Conservation (phyloP, 2,797 vertebrate species). For the Emydoidea blandingii region DNA sequence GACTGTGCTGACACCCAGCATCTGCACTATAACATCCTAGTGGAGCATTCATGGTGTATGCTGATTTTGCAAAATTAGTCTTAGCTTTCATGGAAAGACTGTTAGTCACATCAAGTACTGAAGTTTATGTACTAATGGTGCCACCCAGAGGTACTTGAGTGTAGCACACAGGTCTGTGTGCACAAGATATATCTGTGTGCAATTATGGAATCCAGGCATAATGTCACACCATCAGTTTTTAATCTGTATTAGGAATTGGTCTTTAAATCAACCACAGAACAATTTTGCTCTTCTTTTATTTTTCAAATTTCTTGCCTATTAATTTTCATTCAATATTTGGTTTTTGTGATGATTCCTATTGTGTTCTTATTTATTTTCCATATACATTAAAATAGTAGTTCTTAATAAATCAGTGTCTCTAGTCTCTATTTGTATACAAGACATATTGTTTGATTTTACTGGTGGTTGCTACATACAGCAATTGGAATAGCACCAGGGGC, state of each 20-base stretch:
- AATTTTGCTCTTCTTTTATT: not conserved
- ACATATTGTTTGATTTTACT: not conserved
- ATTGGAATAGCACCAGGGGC: not conserved
- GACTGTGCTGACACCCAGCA: not conserved
- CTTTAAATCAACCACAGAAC: not conserved
- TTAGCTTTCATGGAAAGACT: not conserved
- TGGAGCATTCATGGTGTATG: not conserved
- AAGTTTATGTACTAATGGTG: not conserved
- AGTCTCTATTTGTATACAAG: not conserved
- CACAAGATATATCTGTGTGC: not conserved
- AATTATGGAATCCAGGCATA: rapidly evolving
- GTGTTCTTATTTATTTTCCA: not conserved
- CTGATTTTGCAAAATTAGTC: not conserved
- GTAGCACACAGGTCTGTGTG: slow-evolving; percentile 32
- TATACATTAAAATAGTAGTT: rapidly evolving
- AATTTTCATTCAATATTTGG: not conserved
- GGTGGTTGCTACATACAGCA: not conserved
- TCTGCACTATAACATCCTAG: not conserved
- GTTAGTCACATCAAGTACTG: not conserved
- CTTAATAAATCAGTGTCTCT: not conserved
- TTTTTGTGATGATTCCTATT: not conserved
- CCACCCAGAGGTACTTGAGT: slow-evolving; percentile 68
- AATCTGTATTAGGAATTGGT: not conserved
- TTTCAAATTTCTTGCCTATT: not conserved
- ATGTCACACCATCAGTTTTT: rapidly evolving